phyloP scores from a whole-genome alignment of 2,888 invertebrate species.

The Acronicta psi region DNA sequence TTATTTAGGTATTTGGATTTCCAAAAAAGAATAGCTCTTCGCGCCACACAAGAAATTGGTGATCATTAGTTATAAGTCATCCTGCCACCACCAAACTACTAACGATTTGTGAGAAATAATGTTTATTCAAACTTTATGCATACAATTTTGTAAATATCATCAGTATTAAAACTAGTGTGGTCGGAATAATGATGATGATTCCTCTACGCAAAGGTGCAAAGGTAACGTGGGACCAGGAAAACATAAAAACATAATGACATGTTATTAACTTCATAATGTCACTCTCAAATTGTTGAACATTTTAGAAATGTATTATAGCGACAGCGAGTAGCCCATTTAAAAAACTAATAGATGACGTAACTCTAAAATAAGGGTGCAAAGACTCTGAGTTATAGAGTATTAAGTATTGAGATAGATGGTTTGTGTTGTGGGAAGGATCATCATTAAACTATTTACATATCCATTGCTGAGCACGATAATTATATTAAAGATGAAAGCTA shows the following conservation, averaged over 20 bases:
- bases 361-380: too few relatives aligned
- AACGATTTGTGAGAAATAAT: slow-evolving; percentile 3
- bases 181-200: slow-evolving; percentile 24
- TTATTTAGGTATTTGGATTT: too few relatives aligned
- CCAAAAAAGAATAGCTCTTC: not conserved
- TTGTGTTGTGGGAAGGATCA: too few relatives aligned
- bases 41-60: too few relatives aligned
- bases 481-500: too few relatives aligned
- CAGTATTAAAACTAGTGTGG: slow-evolving; percentile 22
- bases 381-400: too few relatives aligned
- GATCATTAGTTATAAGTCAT: too few relatives aligned
- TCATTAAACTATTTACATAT: too few relatives aligned
- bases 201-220: slow-evolving; percentile 27
- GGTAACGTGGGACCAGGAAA: slow-evolving; percentile 33
- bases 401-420: too few relatives aligned
- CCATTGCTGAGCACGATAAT: too few relatives aligned
- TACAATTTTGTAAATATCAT: slow-evolving; percentile 33
- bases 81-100: not conserved
- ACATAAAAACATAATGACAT: slow-evolving; percentile 28
- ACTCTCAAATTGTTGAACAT: slow-evolving; percentile 2
- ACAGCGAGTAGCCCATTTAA: too few relatives aligned
- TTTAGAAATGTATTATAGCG: not conserved
- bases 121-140: slow-evolving; percentile 5
- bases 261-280: slow-evolving; percentile 14
- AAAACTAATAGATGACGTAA: too few relatives aligned